A percentile compares a stretch with the other conserved stretches of the same genome.
These are phyloP conservation scores for Stenoptilia bipunctidactyla DNA, from an alignment of 2,888 invertebrate genomes.

Conservation along the genomic window DNA sequence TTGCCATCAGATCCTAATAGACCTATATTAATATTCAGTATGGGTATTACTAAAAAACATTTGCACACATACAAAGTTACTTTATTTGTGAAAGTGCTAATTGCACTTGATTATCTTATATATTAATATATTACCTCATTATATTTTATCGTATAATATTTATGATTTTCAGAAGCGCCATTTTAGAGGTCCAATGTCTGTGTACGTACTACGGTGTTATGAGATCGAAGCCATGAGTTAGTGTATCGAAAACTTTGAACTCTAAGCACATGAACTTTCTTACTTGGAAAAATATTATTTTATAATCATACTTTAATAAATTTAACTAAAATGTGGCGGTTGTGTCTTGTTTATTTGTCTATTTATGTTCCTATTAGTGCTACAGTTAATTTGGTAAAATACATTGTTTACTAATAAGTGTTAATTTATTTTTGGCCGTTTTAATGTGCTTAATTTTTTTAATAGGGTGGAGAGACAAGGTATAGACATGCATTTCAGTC, in stretches of 20 bases:
- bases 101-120: constrained; percentile 10
- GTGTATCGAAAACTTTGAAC: constrained; percentile 53
- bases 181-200: constrained; percentile 42
- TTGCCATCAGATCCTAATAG: no score
- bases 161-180: constrained; percentile 28
- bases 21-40: no score
- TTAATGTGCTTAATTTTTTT: constrained; percentile 1
- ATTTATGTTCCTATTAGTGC: constrained; percentile 28
- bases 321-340: constrained; percentile 29
- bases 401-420: constrained; percentile 27
- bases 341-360: constrained; percentile 25
- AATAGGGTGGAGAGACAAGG: not conserved
- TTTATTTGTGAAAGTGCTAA: constrained; percentile 5
- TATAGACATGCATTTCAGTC: not conserved
- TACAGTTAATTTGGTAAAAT: constrained; percentile 20
- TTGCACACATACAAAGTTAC: no score
- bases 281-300: constrained; percentile 16
- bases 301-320: constrained; percentile 11
- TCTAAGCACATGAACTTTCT: constrained; percentile 35
- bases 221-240: constrained; percentile 51
- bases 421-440: constrained; percentile 16
- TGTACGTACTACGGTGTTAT: constrained; percentile 29
- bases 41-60: no score
- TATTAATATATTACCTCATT: no score
- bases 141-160: no score